Evolutionary conservation across 30 jellyfish, hydroid and myxozoan species (phyloP).

Genomic region (Cassiopea andromeda): DNA sequence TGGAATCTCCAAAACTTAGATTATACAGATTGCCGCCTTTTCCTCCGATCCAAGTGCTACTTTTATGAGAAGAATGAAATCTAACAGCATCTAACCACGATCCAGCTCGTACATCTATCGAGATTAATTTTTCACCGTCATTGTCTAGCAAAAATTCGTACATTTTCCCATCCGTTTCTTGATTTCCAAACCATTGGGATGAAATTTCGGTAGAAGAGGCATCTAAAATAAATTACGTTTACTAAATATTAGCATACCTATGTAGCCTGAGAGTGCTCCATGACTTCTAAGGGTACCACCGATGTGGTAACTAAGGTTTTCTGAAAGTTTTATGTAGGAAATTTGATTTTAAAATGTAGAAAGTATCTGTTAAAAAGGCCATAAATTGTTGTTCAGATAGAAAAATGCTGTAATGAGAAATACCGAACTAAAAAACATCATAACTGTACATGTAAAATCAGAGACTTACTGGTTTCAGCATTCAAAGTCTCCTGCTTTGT

Average conservation of each 20-base stretch:
- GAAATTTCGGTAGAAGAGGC: background rate
- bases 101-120: constrained; percentile 85
- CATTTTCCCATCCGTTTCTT: constrained; percentile 19
- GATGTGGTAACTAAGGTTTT: no score
- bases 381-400: no score
- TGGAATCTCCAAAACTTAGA: constrained; percentile 28
- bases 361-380: no score
- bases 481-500: background rate
- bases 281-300: background rate
- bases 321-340: no score
- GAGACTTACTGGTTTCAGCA: constrained; percentile 8
- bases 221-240: background rate
- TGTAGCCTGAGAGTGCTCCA: background rate
- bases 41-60: constrained; percentile 92
- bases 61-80: constrained; percentile 50
- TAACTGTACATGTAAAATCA: no score
- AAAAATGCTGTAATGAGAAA: no score
- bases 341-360: no score
- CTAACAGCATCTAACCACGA: constrained; percentile 94
- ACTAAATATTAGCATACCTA: background rate
- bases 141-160: constrained; percentile 20
- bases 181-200: constrained; percentile 60
- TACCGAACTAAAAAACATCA: no score
- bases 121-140: constrained; percentile 55
- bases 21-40: constrained; percentile 77